Conservation (phyloP, 2,888 invertebrate species). For the Eilema depressum region DNA sequence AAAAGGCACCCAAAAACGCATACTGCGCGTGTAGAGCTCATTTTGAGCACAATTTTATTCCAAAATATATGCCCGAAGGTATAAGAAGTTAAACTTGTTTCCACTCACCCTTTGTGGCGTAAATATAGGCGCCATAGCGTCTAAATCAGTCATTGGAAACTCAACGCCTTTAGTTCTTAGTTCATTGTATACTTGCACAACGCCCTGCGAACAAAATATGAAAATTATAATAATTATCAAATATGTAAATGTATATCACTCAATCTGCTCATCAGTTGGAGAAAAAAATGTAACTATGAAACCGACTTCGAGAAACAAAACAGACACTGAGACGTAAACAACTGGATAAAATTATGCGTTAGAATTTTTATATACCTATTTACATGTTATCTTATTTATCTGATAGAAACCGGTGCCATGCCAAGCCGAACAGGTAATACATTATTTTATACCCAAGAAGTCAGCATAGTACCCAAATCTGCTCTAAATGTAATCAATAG, state of each 20-base stretch:
- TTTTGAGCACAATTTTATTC: too few relatives aligned
- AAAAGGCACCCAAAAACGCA: too few relatives aligned
- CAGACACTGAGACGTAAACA: not conserved
- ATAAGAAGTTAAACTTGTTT: not conserved
- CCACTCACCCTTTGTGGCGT: slow-evolving; percentile 94
- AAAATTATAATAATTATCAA: not conserved
- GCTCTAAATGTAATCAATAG: too few relatives aligned
- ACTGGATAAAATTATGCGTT: not conserved
- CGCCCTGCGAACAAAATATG: slow-evolving; percentile 89
- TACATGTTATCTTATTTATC: too few relatives aligned
- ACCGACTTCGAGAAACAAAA: not conserved
- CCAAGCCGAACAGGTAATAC: too few relatives aligned
- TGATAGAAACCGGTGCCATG: too few relatives aligned
- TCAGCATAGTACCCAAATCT: too few relatives aligned
- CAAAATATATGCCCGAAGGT: too few relatives aligned
- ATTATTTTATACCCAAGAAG: too few relatives aligned
- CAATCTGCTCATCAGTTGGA: not conserved
- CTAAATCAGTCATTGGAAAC: slow-evolving; percentile 98
- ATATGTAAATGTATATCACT: not conserved
- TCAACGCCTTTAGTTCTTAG: slow-evolving; percentile 98
- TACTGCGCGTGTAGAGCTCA: too few relatives aligned
- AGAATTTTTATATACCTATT: too few relatives aligned
- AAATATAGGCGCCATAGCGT: slow-evolving; percentile 97
- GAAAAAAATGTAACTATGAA: not conserved
- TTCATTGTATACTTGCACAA: slow-evolving; percentile 97